These are phyloP conservation scores for Hydrophis major DNA, from an alignment of 2,797 vertebrate species.

Conservation along the genomic window DNA sequence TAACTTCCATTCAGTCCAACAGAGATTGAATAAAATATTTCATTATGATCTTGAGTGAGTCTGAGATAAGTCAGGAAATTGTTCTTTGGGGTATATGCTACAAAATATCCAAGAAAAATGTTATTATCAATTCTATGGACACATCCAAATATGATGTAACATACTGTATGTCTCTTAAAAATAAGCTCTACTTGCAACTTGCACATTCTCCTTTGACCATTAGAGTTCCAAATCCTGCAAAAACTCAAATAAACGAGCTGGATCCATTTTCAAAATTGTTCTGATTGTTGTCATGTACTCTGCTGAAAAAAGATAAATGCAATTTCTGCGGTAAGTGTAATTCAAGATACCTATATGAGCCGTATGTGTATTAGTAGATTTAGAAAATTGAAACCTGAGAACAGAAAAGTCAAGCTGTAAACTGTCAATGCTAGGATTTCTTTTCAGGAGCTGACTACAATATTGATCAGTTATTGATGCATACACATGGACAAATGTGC, in stretches of 20 bases:
- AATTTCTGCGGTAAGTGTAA: neutral
- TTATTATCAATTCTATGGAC: neutral
- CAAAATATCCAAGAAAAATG: neutral
- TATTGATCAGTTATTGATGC: neutral
- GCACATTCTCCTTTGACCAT: neutral
- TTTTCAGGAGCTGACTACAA: neutral
- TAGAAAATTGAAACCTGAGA: neutral
- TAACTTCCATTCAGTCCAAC: neutral
- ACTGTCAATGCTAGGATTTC: neutral
- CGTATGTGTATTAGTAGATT: neutral
- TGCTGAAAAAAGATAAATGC: neutral
- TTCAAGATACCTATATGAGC: neutral
- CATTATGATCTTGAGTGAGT: neutral
- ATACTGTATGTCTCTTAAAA: neutral
- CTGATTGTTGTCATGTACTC: neutral
- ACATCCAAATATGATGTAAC: neutral
- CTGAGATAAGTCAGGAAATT: neutral
- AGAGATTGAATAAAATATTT: neutral
- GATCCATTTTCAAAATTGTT: neutral
- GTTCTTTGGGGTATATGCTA: neutral
- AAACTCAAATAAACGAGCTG: neutral
- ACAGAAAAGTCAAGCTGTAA: neutral
- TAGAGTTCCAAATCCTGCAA: neutral
- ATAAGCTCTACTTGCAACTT: neutral
- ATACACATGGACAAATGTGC: neutral